These are phyloP conservation scores for Cheirogaleus major DNA, from an alignment of 2,797 vertebrate species.

Conservation along the genomic window DNA sequence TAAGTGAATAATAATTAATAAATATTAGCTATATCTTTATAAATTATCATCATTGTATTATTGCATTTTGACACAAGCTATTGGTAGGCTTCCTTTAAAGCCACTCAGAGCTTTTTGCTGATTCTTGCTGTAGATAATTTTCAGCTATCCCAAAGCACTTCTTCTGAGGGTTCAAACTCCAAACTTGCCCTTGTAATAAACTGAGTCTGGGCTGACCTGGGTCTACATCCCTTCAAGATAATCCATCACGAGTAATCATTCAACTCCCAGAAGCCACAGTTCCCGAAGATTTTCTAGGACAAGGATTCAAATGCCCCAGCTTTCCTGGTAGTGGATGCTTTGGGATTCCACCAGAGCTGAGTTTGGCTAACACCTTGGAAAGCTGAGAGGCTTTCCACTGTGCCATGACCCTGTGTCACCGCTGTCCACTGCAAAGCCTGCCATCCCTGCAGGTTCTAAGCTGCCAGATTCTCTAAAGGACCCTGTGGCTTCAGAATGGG, in stretches of 20 bases:
- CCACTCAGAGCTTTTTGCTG: background rate
- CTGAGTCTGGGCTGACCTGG: background rate
- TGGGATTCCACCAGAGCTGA: background rate
- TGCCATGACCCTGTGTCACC: background rate
- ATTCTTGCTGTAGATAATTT: background rate
- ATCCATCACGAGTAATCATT: background rate
- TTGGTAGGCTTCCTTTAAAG: background rate
- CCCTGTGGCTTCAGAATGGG: background rate
- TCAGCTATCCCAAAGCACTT: background rate
- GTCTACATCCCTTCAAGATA: background rate
- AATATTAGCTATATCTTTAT: background rate
- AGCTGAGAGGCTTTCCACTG: background rate
- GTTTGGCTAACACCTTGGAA: background rate
- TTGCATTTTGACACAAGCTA: background rate
- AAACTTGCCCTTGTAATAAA: background rate
- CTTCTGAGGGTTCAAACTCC: background rate
- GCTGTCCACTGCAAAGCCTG: background rate
- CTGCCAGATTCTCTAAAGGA: background rate
- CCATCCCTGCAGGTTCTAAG: background rate
- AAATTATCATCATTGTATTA: background rate
- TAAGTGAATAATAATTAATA: background rate
- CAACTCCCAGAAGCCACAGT: background rate
- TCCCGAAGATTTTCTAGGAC: background rate
- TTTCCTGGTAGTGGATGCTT: background rate
- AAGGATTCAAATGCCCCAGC: background rate